These are phyloP conservation scores for Neodiprion virginianus DNA, from an alignment of 1,140 invertebrate genomes.

Conservation along the genomic window DNA sequence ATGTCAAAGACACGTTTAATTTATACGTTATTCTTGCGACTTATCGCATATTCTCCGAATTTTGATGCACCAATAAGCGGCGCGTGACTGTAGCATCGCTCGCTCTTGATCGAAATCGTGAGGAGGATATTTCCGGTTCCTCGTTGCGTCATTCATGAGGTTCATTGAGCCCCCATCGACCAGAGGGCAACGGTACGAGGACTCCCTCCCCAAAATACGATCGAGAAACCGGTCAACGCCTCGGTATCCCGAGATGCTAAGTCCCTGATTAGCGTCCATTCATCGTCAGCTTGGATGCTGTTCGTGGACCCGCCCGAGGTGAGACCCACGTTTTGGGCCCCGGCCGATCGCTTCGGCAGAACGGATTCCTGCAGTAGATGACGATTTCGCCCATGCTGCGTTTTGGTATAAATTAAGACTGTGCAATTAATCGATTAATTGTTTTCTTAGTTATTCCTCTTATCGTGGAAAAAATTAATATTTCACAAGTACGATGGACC, in stretches of 20 bases:
- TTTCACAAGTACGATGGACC: no score
- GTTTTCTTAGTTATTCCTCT: no score
- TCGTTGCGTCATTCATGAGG: conserved; percentile 5
- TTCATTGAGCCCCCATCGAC: neutral
- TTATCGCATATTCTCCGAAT: no score
- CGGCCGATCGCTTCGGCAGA: neutral
- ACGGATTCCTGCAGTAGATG: neutral
- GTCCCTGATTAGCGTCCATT: conserved; percentile 1
- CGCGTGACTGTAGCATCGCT: no score
- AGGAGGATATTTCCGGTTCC: neutral
- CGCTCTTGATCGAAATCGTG: neutral
- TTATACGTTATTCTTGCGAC: no score
- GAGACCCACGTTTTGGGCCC: neutral
- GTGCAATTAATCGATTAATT: no score
- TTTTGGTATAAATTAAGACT: no score
- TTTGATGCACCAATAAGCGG: no score
- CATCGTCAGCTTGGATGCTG: neutral
- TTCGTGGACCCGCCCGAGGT: no score
- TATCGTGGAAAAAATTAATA: no score
- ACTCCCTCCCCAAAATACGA: conserved; percentile 4
- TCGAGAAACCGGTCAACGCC: neutral
- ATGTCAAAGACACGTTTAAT: no score
- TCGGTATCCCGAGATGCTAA: neutral
- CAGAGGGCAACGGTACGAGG: neutral
- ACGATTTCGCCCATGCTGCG: no score